A percentile compares a stretch with the other conserved stretches of the same genome.
phyloP scores from a whole-genome alignment of 1,140 invertebrate species.

The Melanaphis sacchari region DNA sequence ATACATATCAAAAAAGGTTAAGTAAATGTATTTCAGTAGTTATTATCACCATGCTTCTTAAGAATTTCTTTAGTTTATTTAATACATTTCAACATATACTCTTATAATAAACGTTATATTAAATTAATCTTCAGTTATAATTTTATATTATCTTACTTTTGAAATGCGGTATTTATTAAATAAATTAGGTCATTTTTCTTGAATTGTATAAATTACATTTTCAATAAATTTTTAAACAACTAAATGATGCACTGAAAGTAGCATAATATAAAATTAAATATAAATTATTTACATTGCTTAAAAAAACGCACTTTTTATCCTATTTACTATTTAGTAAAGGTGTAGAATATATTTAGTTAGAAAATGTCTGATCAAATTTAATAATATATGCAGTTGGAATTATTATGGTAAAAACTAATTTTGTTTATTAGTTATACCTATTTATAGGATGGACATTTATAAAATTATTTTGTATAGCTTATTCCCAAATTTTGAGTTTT shows the following conservation, averaged over 20 bases:
- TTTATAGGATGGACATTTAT: not conserved
- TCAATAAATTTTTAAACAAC: not conserved
- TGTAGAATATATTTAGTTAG: not conserved
- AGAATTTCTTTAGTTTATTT: conserved; percentile 3
- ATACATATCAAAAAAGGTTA: conserved; percentile 38
- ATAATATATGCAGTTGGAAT: not conserved
- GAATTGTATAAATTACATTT: not conserved
- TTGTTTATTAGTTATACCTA: not conserved
- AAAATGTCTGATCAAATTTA: conserved; percentile 30
- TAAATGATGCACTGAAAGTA: not conserved
- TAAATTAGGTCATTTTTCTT: not conserved
- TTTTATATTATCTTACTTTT: not conserved
- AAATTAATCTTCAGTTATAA: conserved; percentile 8
- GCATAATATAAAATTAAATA: not conserved
- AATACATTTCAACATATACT: conserved; percentile 2
- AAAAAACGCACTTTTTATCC: not conserved
- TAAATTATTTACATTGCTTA: not conserved
- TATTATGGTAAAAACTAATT: not conserved
- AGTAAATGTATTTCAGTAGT: not conserved
- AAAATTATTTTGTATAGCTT: conserved; percentile 25
- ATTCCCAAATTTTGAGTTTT: not conserved
- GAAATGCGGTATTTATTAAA: not conserved
- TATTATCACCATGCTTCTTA: not conserved
- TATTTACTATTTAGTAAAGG: not conserved
- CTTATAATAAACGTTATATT: not conserved